Evolutionary conservation across 2,888 invertebrate genomes (phyloP).

Genomic region (Idaea aversata): DNA sequence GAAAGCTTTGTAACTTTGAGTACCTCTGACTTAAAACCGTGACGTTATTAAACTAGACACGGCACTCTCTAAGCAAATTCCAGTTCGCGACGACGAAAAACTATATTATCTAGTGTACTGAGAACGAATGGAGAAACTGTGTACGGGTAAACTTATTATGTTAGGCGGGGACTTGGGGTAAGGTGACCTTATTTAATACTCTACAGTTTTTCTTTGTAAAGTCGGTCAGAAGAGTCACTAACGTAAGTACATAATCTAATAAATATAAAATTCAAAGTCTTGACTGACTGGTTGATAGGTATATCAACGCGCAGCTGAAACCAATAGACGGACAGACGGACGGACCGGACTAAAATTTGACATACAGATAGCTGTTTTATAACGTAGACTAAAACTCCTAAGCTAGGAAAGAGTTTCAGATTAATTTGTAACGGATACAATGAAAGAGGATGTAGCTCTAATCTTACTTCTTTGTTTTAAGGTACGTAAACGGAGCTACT

Average conservation of each 20-base stretch:
- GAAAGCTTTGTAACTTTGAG: neutral
- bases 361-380: neutral
- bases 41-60: constrained; percentile 17
- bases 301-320: too few relatives aligned
- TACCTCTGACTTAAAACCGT: neutral
- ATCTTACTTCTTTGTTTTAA: too few relatives aligned
- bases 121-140: constrained; percentile 66
- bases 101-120: constrained; percentile 50
- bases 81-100: constrained; percentile 51
- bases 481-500: too few relatives aligned
- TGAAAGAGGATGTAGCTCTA: too few relatives aligned
- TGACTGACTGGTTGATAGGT: too few relatives aligned
- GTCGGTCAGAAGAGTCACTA: too few relatives aligned
- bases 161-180: constrained; percentile 19
- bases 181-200: constrained; percentile 25
- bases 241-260: too few relatives aligned
- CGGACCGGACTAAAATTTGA: neutral
- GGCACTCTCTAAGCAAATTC: constrained; percentile 40
- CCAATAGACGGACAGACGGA: too few relatives aligned
- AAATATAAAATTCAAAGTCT: too few relatives aligned
- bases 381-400: too few relatives aligned
- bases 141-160: constrained; percentile 69
- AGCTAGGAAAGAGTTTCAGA: too few relatives aligned
- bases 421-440: too few relatives aligned
- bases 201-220: constrained; percentile 1